These are phyloP conservation scores for Drosophila ironensis DNA, from an alignment of 1,140 invertebrate species.

Conservation along the genomic window DNA sequence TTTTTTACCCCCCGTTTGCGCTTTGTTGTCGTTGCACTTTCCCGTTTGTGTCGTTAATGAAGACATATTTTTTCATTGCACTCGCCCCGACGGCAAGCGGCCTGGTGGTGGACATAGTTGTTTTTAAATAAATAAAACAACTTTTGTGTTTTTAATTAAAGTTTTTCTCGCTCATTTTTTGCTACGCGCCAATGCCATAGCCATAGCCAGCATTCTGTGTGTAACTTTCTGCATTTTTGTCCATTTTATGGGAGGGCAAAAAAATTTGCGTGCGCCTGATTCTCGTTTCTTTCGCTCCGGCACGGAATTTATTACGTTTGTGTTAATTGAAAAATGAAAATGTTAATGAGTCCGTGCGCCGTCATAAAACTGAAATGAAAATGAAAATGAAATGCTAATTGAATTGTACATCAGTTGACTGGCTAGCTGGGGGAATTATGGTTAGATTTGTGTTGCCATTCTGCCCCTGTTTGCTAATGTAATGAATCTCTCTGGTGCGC, in stretches of 20 bases:
- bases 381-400: conserved; percentile 77
- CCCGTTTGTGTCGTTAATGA: conserved; percentile 72
- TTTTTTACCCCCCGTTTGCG: conserved; percentile 33
- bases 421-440: conserved; percentile 43
- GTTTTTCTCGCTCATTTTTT: conserved; percentile 59
- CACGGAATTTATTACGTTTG: conserved; percentile 79
- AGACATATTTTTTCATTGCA: conserved; percentile 77
- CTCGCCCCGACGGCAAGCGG: conserved; percentile 13
- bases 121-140: conserved; percentile 79
- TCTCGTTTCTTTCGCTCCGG: conserved; percentile 38
- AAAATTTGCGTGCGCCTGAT: conserved; percentile 56
- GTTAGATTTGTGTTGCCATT: conserved; percentile 38
- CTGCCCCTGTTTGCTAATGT: conserved; percentile 10
- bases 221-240: conserved; percentile 61
- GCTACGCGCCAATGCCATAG: not conserved
- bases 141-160: conserved; percentile 81
- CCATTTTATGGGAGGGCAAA: conserved; percentile 58
- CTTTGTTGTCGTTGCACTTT: conserved; percentile 63
- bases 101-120: too few species aligned
- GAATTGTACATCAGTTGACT: conserved; percentile 58
- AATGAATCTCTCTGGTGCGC: conserved; percentile 16
- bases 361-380: conserved; percentile 70
- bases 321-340: conserved; percentile 81
- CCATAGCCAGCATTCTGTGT: conserved; percentile 11
- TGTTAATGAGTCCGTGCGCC: conserved; percentile 73